Evolutionary conservation across 2,113 vertebrate genomes (phyloP), one percentile per base, ranked within the genome.

Genomic region (Chionomys nivalis): DNA sequence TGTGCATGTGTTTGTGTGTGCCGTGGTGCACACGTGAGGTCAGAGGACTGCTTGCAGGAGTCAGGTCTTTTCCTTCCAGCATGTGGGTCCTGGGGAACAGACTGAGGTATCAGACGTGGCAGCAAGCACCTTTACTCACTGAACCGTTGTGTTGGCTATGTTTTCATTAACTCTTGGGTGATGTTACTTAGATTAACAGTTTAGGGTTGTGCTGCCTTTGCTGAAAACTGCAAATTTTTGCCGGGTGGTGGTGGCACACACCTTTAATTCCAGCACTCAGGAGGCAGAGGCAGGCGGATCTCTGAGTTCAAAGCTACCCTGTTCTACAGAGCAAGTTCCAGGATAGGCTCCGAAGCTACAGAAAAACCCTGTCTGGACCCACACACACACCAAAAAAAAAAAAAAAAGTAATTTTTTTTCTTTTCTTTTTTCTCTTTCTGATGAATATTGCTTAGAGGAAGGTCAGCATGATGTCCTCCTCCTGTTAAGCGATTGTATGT

Each of bases 381-480:
- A 16, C 52, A 55, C 52, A 55, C 52, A 55, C 52, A 55, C 52
- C 52, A 55, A 55, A 55, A 58, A 21, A 19, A 52, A 58, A 58
- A 58, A 58, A 58, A 3, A n/a, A n/a, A n/a, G n/a, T n/a, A n/a
- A n/a, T n/a, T 55, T 55, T 55, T 55, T 55, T 55, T 55, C 16
- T 52, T 11, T 42, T 87, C 93, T 91, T 49, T 49, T 55, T 55
- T 55, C 13, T 17, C 52, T 94, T 94, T 83, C 70, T 77, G 47
- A 44, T 68, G n/a, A 92, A 58, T 94, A 81, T 83, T 96, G 76
- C 72, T 94, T 90, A 95, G 70, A 95, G 88, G 65, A 96, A 93
- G 36, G 61, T 19, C 58, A 93, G 31, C 82, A 77, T 61, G 58
- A 96, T 47, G 92, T 94, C 89, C 82, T 92, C 90, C 77, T 47